These are phyloP conservation scores for Orestias chungarensis DNA, from an alignment of 2,797 vertebrate species.

Conservation along the genomic window DNA sequence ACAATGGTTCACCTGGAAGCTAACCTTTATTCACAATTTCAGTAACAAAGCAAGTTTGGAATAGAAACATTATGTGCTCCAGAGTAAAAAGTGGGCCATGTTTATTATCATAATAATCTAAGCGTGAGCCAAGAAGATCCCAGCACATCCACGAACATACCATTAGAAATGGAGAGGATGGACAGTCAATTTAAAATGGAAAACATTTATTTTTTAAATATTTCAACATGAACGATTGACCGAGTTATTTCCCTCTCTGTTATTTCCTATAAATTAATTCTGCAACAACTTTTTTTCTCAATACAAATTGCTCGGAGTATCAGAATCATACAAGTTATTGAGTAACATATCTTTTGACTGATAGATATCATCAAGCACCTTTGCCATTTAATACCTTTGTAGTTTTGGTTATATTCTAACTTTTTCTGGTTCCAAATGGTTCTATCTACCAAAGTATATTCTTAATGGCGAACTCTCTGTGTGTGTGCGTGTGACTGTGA, in stretches of 20 bases:
- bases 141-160: constrained; percentile 35
- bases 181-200: background rate
- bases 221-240: background rate
- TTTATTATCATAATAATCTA: constrained; percentile 72
- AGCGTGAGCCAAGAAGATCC: constrained; percentile 28
- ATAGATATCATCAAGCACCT: background rate
- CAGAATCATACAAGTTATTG: background rate
- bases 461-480: no score
- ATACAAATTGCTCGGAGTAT: background rate
- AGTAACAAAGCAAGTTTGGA: constrained; percentile 33
- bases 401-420: background rate
- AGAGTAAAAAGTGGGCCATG: constrained; percentile 59
- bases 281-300: no score
- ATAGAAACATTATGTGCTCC: constrained; percentile 26
- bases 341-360: background rate
- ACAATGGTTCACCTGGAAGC: constrained; percentile 16
- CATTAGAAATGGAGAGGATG: background rate
- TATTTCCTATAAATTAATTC: no score
- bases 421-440: background rate
- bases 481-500: no score
- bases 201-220: background rate
- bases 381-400: background rate
- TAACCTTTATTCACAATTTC: constrained; percentile 35
- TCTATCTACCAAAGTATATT: no score
- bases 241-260: no score